Percentiles rank a stretch among this genome's conserved stretches.
These are phyloP conservation scores for Empis livida DNA, from an alignment of 2,888 invertebrate species.

Conservation along the genomic window DNA sequence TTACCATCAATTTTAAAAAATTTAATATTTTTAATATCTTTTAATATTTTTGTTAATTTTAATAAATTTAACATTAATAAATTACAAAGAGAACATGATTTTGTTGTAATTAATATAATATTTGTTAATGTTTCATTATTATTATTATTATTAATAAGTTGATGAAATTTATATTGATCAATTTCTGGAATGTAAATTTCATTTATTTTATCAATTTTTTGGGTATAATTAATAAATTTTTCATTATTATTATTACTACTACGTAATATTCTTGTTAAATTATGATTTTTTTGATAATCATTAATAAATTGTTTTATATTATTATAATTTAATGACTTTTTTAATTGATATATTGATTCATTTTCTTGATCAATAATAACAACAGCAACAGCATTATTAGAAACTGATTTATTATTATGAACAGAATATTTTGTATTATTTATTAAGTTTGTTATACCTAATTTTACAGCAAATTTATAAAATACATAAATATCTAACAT, in stretches of 20 bases:
- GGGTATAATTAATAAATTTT: background rate
- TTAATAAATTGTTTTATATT: background rate
- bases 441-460: background rate
- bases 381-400: too few relatives aligned
- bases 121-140: background rate
- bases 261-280: background rate
- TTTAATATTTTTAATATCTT: constrained; percentile 23
- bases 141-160: background rate
- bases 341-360: background rate
- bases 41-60: background rate
- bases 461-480: background rate
- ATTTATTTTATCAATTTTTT: background rate
- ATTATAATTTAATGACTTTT: background rate
- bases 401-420: too few relatives aligned
- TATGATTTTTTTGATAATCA: background rate
- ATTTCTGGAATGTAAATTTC: background rate
- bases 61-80: background rate
- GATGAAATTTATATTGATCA: background rate
- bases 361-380: background rate
- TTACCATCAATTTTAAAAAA: constrained; percentile 68
- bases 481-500: background rate
- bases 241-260: background rate
- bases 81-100: background rate
- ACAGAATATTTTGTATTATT: background rate
- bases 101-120: background rate